These are phyloP conservation scores for Acleris holmiana DNA, from an alignment of 2,888 invertebrate genomes.

Conservation along the genomic window DNA sequence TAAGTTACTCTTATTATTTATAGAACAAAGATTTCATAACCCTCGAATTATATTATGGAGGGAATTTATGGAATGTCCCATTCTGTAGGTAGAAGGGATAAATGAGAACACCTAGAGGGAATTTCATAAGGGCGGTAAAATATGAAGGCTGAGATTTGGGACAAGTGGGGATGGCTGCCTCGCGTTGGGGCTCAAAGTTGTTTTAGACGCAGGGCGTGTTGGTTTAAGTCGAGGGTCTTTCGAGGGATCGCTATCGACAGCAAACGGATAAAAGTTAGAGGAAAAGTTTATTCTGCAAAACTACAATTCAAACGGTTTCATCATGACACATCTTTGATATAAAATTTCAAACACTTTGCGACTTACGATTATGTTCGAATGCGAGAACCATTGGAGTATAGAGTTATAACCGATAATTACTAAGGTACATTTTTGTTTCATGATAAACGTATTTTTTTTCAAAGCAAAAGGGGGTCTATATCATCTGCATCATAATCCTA, in stretches of 20 bases:
- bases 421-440: too few species aligned
- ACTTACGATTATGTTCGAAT: too few species aligned
- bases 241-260: not conserved
- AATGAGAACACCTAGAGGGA: conserved; percentile 25
- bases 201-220: not conserved
- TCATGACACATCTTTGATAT: too few species aligned
- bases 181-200: conserved; percentile 7
- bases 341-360: too few species aligned
- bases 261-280: too few species aligned
- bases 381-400: too few species aligned
- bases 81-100: conserved; percentile 17
- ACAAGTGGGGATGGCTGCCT: conserved; percentile 19
- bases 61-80: conserved; percentile 32
- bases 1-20: conserved; percentile 19
- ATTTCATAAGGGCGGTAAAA: conserved; percentile 32
- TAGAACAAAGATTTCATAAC: conserved; percentile 32
- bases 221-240: not conserved
- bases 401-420: too few species aligned
- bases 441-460: too few species aligned
- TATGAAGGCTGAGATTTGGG: conserved; percentile 27
- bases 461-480: too few species aligned
- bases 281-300: not conserved
- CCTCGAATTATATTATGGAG: conserved; percentile 14
- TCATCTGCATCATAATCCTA: too few species aligned
- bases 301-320: not conserved